Evolutionary conservation across 2,797 vertebrate species (phyloP).

Genomic region (Myotis vivesi): DNA sequence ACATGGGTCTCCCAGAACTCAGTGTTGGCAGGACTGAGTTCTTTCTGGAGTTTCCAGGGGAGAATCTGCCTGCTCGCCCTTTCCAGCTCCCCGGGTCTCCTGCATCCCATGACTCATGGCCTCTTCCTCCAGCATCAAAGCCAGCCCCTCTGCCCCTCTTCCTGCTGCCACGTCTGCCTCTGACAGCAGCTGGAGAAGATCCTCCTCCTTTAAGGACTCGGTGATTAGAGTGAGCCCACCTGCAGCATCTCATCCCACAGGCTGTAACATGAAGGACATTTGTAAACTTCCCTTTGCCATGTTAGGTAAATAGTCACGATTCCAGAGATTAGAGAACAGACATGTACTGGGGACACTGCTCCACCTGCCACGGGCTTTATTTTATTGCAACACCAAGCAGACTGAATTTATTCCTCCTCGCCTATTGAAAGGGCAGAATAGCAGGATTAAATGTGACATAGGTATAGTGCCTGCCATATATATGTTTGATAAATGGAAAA

Average conservation of each 20-base stretch:
- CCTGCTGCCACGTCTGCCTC: neutral
- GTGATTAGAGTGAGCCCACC: neutral
- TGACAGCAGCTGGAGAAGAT: neutral
- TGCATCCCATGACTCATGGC: neutral
- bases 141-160: neutral
- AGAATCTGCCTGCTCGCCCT: neutral
- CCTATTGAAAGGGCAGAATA: neutral
- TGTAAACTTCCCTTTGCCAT: neutral
- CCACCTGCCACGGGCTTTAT: neutral
- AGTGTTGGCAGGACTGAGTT: neutral
- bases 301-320: neutral
- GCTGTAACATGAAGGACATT: neutral
- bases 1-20: neutral
- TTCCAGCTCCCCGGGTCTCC: neutral
- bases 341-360: neutral
- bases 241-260: neutral
- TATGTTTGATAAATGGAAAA: neutral
- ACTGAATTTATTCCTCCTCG: neutral
- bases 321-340: fast-evolving
- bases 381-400: neutral
- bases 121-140: neutral
- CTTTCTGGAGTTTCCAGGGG: neutral
- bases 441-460: neutral
- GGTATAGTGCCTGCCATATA: neutral
- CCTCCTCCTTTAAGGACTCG: neutral